Evolutionary conservation across 2,888 invertebrate genomes (phyloP).

Genomic region (Heliconius charithonia): DNA sequence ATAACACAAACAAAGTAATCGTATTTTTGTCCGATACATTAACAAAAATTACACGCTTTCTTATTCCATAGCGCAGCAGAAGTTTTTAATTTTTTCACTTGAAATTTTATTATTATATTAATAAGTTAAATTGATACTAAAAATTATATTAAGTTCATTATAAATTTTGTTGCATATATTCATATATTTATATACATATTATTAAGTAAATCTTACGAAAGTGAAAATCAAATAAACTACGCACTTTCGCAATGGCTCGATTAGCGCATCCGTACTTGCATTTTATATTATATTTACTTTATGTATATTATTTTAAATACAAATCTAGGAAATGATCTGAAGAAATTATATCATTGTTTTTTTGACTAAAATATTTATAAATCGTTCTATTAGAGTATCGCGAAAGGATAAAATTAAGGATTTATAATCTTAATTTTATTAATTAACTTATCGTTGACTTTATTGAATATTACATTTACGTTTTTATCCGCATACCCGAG

Average conservation of each 20-base stretch:
- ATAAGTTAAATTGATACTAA: slow-evolving; percentile 8
- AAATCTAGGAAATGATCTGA: too few relatives aligned
- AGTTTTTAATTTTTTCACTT: neutral
- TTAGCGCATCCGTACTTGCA: neutral
- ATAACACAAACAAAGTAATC: neutral
- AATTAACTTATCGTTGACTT: too few relatives aligned
- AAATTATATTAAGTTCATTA: neutral
- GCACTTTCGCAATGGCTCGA: neutral
- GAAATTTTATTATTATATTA: neutral
- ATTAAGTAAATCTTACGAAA: neutral
- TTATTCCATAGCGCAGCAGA: neutral
- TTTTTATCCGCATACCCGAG: too few relatives aligned
- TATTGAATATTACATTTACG: too few relatives aligned
- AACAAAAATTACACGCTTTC: slow-evolving; percentile 24
- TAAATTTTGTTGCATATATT: neutral
- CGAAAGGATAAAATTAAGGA: too few relatives aligned
- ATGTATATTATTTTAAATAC: too few relatives aligned
- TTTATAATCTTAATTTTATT: too few relatives aligned
- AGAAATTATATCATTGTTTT: too few relatives aligned
- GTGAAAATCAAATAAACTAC: neutral
- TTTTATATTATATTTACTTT: too few relatives aligned
- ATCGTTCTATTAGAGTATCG: too few relatives aligned
- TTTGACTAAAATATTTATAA: too few relatives aligned
- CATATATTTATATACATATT: neutral
- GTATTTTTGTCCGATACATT: slow-evolving; percentile 3